Conservation (phyloP, 2,888 invertebrate genomes). For the Oligia strigilis region DNA sequence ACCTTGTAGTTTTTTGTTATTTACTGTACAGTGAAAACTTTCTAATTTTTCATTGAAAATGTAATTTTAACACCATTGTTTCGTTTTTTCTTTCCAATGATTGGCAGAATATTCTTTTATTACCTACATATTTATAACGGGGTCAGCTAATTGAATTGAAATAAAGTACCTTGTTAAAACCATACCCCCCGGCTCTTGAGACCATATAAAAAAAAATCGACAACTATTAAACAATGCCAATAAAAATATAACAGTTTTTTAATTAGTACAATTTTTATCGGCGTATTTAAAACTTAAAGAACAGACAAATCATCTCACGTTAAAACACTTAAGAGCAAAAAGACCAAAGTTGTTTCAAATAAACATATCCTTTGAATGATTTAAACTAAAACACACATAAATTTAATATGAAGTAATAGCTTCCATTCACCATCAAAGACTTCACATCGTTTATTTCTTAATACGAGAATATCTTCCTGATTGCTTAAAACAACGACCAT, state of each 20-base stretch:
- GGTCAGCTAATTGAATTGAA: not conserved
- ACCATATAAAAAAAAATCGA: not conserved
- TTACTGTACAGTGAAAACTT: not conserved
- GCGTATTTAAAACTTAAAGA: slow-evolving; percentile 4
- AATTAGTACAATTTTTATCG: not conserved
- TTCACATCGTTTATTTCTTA: slow-evolving; percentile 40
- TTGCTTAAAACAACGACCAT: slow-evolving; percentile 74
- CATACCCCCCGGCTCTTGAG: not conserved
- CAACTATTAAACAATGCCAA: not conserved
- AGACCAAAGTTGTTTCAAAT: not conserved
- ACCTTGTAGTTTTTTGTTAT: not conserved
- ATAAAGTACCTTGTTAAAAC: not conserved
- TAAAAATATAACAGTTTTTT: not conserved
- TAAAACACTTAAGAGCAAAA: not conserved
- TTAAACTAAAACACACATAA: slow-evolving; percentile 40
- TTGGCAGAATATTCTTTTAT: not conserved
- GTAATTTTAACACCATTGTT: not conserved
- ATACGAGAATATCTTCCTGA: slow-evolving; percentile 67
- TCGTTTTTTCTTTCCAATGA: not conserved
- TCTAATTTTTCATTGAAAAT: not conserved
- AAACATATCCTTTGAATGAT: slow-evolving; percentile 18
- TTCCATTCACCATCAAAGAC: slow-evolving; percentile 32
- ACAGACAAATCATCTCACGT: not conserved
- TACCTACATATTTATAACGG: not conserved
- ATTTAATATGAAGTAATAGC: slow-evolving; percentile 33